Conservation (phyloP, 2,888 invertebrate species). For the Philaethria dido region DNA sequence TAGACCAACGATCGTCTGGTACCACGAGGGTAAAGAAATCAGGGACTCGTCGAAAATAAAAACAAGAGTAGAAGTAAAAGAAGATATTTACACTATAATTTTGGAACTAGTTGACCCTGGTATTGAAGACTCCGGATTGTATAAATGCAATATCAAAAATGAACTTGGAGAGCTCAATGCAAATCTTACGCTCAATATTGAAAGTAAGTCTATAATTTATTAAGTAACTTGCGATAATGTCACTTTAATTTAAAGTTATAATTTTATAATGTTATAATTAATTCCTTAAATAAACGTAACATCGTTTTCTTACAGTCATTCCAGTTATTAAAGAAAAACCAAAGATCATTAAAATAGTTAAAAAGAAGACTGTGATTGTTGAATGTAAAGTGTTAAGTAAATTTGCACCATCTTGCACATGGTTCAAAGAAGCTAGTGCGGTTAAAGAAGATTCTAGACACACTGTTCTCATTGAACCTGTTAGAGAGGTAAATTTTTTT, state of each 20-base stretch:
- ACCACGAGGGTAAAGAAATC: constrained; percentile 85
- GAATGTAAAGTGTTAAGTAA: constrained; percentile 97
- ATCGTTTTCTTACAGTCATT: constrained; percentile 85
- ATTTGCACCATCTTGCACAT: constrained; percentile 95
- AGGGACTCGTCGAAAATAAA: constrained; percentile 92
- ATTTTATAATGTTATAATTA: not conserved
- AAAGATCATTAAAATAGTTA: constrained; percentile 94
- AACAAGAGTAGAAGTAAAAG: constrained; percentile 89
- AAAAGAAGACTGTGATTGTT: constrained; percentile 95
- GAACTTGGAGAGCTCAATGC: constrained; percentile 98
- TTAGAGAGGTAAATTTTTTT: constrained; percentile 51
- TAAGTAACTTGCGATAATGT: not conserved
- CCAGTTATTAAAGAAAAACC: constrained; percentile 97
- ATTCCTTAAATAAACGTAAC: constrained; percentile 13
- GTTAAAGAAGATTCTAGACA: constrained; percentile 91
- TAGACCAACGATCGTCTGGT: constrained; percentile 79
- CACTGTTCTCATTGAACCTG: constrained; percentile 89
- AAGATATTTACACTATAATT: constrained; percentile 93
- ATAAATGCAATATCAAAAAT: constrained; percentile 99
- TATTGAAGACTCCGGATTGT: constrained; percentile 97
- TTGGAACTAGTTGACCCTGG: constrained; percentile 95
- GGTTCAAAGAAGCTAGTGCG: constrained; percentile 94
- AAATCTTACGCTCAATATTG: constrained; percentile 98
- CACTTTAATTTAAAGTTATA: not conserved
- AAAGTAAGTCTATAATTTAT: constrained; percentile 87